Evolutionary conservation across 2,113 vertebrate genomes (phyloP).

Genomic region (Ptychochromis oligacanthus): DNA sequence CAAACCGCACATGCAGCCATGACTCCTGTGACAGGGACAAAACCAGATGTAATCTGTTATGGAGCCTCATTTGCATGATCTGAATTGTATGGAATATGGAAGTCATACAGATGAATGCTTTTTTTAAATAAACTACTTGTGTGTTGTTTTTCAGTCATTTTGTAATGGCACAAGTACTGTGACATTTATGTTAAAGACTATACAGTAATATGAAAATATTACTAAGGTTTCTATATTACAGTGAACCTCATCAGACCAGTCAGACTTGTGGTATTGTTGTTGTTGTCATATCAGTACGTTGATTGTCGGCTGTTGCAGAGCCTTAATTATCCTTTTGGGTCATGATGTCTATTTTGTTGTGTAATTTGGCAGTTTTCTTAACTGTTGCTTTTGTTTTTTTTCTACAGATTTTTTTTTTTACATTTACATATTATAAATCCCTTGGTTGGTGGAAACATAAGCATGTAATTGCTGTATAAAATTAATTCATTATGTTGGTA

Average conservation of each 20-base stretch:
- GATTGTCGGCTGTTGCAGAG: not conserved
- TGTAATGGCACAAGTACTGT: conserved; percentile 16
- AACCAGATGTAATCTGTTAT: conserved; percentile 56
- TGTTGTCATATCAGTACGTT: not conserved
- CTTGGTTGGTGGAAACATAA: not conserved
- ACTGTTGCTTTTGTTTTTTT: not conserved
- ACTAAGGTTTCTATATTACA: not conserved
- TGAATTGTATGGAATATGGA: conserved; percentile 45
- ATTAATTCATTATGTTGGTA: not conserved
- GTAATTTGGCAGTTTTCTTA: not conserved
- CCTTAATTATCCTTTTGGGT: not conserved
- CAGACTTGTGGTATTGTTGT: not conserved
- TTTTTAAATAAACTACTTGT: conserved; percentile 52
- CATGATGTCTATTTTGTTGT: not conserved
- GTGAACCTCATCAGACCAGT: not conserved
- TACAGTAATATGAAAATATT: not conserved
- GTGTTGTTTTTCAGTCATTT: conserved; percentile 23
- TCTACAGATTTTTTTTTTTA: not conserved
- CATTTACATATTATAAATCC: not conserved
- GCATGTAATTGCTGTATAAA: not conserved
- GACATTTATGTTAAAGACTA: conserved; percentile 34
- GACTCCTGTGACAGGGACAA: conserved; percentile 53
- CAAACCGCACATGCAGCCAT: conserved; percentile 49
- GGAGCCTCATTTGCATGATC: conserved; percentile 63
- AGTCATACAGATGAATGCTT: conserved; percentile 58